Conservation (phyloP, 1,140 invertebrate species). For the Drosophila kohkoa region DNA sequence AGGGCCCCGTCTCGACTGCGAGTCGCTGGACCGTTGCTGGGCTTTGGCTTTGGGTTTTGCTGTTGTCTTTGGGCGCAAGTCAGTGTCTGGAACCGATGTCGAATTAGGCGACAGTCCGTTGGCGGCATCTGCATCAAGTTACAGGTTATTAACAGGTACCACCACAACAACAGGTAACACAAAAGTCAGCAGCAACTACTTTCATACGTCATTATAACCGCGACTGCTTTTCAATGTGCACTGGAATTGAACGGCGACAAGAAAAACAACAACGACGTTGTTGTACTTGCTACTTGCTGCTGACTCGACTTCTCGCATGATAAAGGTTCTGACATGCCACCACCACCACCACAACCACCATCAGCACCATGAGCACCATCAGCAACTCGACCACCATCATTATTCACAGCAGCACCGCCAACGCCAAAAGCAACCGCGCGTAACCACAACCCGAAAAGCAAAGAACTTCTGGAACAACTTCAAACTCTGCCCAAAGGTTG, state of each 20-base stretch:
- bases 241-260: conserved; percentile 75
- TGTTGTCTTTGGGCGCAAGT: conserved; percentile 27
- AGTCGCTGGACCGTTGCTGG: conserved; percentile 64
- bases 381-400: neutral
- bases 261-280: conserved; percentile 45
- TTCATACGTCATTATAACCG: conserved; percentile 22
- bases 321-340: conserved; percentile 55
- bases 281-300: conserved; percentile 6
- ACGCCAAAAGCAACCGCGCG: conserved; percentile 56
- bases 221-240: conserved; percentile 76
- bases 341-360: conserved; percentile 44
- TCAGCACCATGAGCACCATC: conserved; percentile 28
- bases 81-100: conserved; percentile 50
- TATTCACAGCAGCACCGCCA: too few relatives aligned
- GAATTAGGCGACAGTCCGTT: conserved; percentile 42
- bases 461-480: conserved; percentile 24
- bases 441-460: conserved; percentile 59
- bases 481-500: conserved; percentile 1
- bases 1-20: conserved; percentile 15
- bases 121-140: conserved; percentile 42
- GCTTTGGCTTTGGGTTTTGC: too few relatives aligned
- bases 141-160: conserved; percentile 54
- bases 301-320: conserved; percentile 25
- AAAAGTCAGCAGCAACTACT: too few relatives aligned
- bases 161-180: conserved; percentile 8